Evolutionary conservation across 2,113 vertebrate species (phyloP), one percentile per base, ranked within the genome.

Genomic region (Apus apus): DNA sequence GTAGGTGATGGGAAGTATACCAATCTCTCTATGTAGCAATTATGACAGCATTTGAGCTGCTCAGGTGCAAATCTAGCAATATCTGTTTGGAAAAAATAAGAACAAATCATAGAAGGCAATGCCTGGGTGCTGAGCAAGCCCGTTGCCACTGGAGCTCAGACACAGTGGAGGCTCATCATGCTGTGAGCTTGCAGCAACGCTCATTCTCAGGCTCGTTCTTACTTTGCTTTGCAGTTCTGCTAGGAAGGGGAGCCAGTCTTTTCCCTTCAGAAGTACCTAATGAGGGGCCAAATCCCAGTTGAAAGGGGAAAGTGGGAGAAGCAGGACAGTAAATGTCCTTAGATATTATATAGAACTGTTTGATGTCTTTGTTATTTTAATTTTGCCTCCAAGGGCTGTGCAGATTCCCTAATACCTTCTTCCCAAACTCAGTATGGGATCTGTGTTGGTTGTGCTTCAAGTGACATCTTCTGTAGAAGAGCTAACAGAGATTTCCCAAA

Each of bases 1-100:
- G 96, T 62, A 80, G 85, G 96, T 71, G 97, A 91, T 85, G 81
- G 91, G 94, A 96, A 96, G 89, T 32, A 60, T 14, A 57, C 21
- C 8, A 8, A 13, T 29, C 60, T 94, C 89, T 96, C 90, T 72
- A 48, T 75, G 70, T 90, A 95, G 97, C 96, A 90, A 67, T 97
- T 92, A 91, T 60, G 72, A 64, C 77, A 54, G 81, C 30, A 11
- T 67, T 54, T 64, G 92, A 96, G 60, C 96, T 87, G 91, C 91
- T 96, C 14, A 2, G 46, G 86, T 95, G 78, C 90, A 83, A 86
- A 93, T 81, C 85, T 87, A 53, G 93, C 87, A 61, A 84, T 86
- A 56, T 70, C 87, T 86, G 36, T 36, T 56, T 38, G 34, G 60
- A 62, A 89, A 89, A 58, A 71, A 60, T 81, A 56, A 61, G 89